A percentile compares a stretch with the other conserved stretches of the same genome.
These are phyloP conservation scores for Dendrocopos noguchii DNA, from an alignment of 2,113 vertebrate genomes.

Conservation along the genomic window DNA sequence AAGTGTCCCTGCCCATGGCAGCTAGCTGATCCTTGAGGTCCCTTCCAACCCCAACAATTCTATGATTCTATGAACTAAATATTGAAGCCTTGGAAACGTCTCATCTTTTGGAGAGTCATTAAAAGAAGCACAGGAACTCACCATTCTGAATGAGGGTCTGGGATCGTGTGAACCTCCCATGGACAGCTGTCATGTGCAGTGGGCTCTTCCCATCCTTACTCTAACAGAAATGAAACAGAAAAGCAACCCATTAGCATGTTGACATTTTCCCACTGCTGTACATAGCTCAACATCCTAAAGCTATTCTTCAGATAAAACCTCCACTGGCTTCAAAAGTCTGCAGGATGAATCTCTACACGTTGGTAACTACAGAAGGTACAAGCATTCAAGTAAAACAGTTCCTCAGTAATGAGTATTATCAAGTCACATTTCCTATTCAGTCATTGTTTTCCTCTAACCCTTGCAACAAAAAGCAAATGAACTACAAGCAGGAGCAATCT, in stretches of 20 bases:
- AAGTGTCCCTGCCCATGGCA: too few species aligned
- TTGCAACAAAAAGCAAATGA: not conserved
- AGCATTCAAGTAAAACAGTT: not conserved
- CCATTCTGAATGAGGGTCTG: slow-evolving; percentile 98
- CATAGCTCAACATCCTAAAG: not conserved
- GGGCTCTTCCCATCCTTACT: slow-evolving; percentile 97
- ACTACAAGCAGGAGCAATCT: not conserved
- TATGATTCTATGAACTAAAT: not conserved
- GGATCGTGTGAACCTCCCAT: slow-evolving; percentile 93
- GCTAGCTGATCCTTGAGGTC: too few species aligned
- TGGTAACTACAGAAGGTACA: not conserved
- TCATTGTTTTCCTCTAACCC: not conserved
- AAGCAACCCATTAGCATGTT: not conserved
- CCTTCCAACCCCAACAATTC: too few species aligned
- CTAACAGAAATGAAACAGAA: slow-evolving; percentile 69
- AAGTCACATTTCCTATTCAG: not conserved
- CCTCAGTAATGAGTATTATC: not conserved
- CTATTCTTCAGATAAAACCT: not conserved
- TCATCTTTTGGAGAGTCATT: not conserved
- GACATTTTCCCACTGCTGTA: not conserved
- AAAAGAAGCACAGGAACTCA: slow-evolving; percentile 61
- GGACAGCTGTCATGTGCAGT: slow-evolving; percentile 94
- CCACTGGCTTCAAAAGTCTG: not conserved
- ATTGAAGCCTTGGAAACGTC: rapidly evolving
- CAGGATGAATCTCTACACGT: not conserved